Base-by-base conservation (phyloP, 37 sponge, comb jelly and placozoan species). In the Petrosia ficiformis region DNA sequence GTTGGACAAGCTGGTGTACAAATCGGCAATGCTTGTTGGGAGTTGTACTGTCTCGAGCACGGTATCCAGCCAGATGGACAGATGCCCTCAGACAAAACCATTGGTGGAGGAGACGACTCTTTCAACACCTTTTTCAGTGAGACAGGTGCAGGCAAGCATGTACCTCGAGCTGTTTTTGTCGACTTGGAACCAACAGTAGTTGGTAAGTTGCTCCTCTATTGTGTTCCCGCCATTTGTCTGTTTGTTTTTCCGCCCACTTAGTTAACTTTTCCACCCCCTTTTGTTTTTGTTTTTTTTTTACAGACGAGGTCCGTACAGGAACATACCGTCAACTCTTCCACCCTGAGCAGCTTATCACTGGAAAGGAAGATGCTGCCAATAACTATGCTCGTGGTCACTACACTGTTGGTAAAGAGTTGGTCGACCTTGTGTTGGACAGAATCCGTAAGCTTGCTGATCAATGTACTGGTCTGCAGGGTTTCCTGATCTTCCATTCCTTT, bases 1-100 rank as follows among this genome's bases (percentile, higher is more conserved):
- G 84, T 94, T 66, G 98, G 98, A 31, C 98, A 97, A 80, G 98
- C 98, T 40, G 98, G 98, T 16, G 94, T 97, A 52, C 98, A 97
- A 72, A 97, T 97, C 41, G 98, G 98, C 33, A 97, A 97, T 68
- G 94, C 94, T 40, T 97, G 94, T 81, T 97, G 98, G 98, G 98
- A 93, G 76, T 86, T 97, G 36, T 94, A 91, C 90, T 97, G 98
- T 39, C 77, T 94, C 36, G 98, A 97, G 80, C 98, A 97, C 67
- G 94, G 92, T 28, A 94, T 97, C 66, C 89, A 97, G 81, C 98
- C 98, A 44, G 94, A 97, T 77, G 98, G 98, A 41, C 87, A 84
- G 77, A 88, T 94, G 98, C 89, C 89, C 44, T 92, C 93, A 19
- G 96, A 98, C 85, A 95, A 98, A 78, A 83, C 89, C 73, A 90